phyloP scores from a whole-genome alignment of 1,140 invertebrate genomes.

The Papilio dardanus region DNA sequence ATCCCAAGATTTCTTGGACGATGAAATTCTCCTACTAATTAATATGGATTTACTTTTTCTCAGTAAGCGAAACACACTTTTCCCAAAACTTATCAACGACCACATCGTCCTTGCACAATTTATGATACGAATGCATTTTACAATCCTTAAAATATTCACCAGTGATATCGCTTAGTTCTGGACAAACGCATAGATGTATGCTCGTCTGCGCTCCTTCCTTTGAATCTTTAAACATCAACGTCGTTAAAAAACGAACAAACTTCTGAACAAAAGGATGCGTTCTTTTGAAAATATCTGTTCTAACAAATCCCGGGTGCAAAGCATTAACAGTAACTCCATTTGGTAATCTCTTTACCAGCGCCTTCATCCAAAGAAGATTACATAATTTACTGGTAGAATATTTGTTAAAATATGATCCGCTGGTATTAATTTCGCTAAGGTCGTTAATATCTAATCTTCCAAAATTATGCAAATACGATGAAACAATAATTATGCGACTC shows the following conservation, averaged over 20 bases:
- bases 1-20: too few species aligned
- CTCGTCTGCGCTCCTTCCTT: constrained; percentile 87
- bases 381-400: constrained; percentile 87
- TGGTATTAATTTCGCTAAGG: constrained; percentile 82
- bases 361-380: constrained; percentile 86
- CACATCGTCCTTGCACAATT: constrained; percentile 47
- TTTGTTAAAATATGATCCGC: constrained; percentile 64
- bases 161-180: constrained; percentile 51
- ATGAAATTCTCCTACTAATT: too few species aligned
- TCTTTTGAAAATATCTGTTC: constrained; percentile 83
- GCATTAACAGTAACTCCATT: constrained; percentile 82
- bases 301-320: constrained; percentile 84
- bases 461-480: constrained; percentile 83
- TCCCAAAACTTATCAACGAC: constrained; percentile 58
- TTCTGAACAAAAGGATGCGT: constrained; percentile 57
- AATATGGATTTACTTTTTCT: background rate
- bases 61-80: constrained; percentile 42
- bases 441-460: constrained; percentile 84
- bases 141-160: constrained; percentile 74
- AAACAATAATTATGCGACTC: constrained; percentile 87
- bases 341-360: constrained; percentile 84
- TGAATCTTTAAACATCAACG: constrained; percentile 81
- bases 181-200: constrained; percentile 72
- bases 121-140: constrained; percentile 36
- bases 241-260: constrained; percentile 58